Conservation (phyloP, 2,797 vertebrate genomes). For the Carapus acus region DNA sequence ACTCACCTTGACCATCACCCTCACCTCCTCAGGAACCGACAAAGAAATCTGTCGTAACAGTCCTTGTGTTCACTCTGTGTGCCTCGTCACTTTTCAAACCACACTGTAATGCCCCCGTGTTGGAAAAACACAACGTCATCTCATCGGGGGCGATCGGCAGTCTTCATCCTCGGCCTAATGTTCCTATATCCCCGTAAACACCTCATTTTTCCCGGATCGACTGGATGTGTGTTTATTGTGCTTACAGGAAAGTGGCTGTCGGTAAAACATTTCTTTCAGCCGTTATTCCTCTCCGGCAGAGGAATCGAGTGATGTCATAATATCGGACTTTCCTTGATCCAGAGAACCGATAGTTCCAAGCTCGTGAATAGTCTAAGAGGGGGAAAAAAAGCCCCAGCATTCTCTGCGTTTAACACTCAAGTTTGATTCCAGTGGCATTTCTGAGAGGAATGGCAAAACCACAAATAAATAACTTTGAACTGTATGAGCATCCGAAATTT, state of each 20-base stretch:
- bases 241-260: constrained; percentile 48
- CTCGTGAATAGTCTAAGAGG: constrained; percentile 51
- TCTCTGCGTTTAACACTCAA: neutral
- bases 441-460: neutral
- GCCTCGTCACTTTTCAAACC: too few species aligned
- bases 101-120: too few species aligned
- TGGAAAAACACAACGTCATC: constrained; percentile 31
- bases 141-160: constrained; percentile 23
- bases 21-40: too few species aligned
- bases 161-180: constrained; percentile 28
- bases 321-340: constrained; percentile 45
- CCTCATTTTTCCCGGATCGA: constrained; percentile 38
- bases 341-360: constrained; percentile 7
- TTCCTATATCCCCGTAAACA: constrained; percentile 17
- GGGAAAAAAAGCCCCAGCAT: constrained; percentile 7
- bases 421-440: neutral
- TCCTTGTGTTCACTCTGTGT: too few species aligned
- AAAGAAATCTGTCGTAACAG: too few species aligned
- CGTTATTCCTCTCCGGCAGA: constrained; percentile 29
- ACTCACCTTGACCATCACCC: too few species aligned
- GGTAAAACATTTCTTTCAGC: constrained; percentile 21
- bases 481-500: too few species aligned
- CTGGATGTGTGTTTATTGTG: constrained; percentile 46
- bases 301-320: constrained; percentile 45
- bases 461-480: too few species aligned